A percentile compares a stretch with the other conserved stretches of the same genome.
Evolutionary conservation across 1,140 invertebrate species (phyloP).

Genomic region (Tetramorium parvispinum): DNA sequence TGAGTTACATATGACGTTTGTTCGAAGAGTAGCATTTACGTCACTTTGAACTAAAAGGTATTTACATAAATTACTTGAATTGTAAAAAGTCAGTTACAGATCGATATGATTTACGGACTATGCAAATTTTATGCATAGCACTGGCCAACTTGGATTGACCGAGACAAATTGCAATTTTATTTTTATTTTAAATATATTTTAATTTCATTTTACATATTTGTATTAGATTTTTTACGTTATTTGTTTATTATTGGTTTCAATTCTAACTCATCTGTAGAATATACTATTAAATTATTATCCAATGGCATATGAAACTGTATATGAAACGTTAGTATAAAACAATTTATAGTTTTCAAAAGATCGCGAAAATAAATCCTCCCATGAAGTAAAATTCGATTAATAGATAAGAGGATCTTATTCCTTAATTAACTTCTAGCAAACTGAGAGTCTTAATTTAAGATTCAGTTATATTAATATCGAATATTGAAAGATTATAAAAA

Average conservation of each 20-base stretch:
- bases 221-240: no score
- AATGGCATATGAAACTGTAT: neutral
- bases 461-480: constrained; percentile 30
- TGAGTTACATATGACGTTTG: neutral
- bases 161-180: neutral
- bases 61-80: neutral
- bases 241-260: neutral
- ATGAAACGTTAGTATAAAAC: neutral
- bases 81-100: neutral
- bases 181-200: neutral
- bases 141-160: neutral
- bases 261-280: neutral
- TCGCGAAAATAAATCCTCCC: constrained; percentile 2
- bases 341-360: neutral
- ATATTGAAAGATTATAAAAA: constrained; percentile 14
- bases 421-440: constrained; percentile 25
- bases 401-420: constrained; percentile 16
- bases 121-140: neutral
- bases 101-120: neutral
- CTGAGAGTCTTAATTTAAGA: constrained; percentile 31
- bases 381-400: neutral
- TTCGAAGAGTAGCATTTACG: neutral
- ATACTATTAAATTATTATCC: neutral
- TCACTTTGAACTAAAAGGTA: neutral
- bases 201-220: no score